Evolutionary conservation across 1,140 invertebrate genomes (phyloP).

Genomic region (Anastrepha obliqua): DNA sequence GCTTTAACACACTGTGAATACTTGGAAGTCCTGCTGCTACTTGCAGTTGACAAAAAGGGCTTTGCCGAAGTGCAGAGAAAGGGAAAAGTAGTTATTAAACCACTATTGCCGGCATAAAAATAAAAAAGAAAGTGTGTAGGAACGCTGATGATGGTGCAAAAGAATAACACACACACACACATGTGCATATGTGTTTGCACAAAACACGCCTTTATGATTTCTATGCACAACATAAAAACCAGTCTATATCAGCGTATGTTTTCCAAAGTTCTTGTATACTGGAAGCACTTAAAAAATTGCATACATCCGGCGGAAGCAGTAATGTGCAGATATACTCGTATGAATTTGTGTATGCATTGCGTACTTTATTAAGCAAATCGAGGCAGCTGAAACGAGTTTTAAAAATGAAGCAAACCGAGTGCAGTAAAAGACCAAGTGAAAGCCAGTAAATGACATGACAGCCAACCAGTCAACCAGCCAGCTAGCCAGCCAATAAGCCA

Average conservation of each 20-base stretch:
- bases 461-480: not conserved
- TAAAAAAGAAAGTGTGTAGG: not conserved
- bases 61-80: not conserved
- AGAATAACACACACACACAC: not conserved
- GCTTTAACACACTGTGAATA: not conserved
- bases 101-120: not conserved
- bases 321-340: not conserved
- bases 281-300: not conserved
- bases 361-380: slow-evolving; percentile 1
- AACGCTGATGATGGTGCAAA: not conserved
- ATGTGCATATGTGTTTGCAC: not conserved
- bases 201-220: not conserved
- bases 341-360: not conserved
- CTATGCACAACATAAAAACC: not conserved
- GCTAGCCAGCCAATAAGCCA: not conserved
- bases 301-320: not conserved
- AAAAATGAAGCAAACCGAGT: not conserved
- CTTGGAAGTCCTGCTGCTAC: not conserved
- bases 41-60: not conserved
- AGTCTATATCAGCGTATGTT: not conserved
- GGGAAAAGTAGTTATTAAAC: slow-evolving; percentile 25
- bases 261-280: not conserved
- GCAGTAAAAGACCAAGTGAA: not conserved
- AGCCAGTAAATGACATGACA: not conserved
- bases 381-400: not conserved